Conservation (phyloP, 2,113 vertebrate genomes). For the Felis catus region F.catus_Fca126_mat1.0 CM031422.1:19160001-19160500, state of each 20-base stretch:
- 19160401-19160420: background rate
- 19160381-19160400: background rate
- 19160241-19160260: background rate
- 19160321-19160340: background rate
- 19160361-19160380: too few relatives aligned
- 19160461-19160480: too few relatives aligned
- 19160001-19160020: background rate
- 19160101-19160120: background rate
- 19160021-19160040: background rate
- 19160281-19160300: too few relatives aligned
- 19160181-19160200: background rate
- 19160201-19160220: background rate
- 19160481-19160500: background rate
- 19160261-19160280: accelerated
- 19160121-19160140: background rate
- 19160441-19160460: background rate
- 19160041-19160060: background rate
- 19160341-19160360: background rate
- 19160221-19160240: background rate
- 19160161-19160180: background rate
- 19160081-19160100: background rate
- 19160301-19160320: background rate
- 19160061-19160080: background rate
- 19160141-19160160: background rate
- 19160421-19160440: background rate